Base-by-base conservation (phyloP, 1,140 invertebrate species). In the Tachypleus tridentatus region DNA sequence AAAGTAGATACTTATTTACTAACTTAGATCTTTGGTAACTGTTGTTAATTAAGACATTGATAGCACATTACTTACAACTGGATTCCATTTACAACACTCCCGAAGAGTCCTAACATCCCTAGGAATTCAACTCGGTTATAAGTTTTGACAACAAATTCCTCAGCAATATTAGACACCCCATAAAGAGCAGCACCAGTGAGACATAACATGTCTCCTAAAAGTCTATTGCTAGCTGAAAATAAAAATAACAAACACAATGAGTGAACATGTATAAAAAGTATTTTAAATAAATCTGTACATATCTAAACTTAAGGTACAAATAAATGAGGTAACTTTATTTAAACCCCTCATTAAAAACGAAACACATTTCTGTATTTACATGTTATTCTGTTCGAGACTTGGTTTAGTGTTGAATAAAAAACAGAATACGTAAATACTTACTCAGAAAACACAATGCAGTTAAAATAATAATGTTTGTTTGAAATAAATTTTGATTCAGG, bases 181-280 rank as follows among this genome's bases (percentile, higher is more conserved):
- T 89, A 91, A 1, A 93, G 77, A 8, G 87, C 80, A 2, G 89
- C 87, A 11, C 89, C 89, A n/a, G 80, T 82, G 4, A 93, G 78
- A 73, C 88, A 89, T 5, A 93, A 77, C 82, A 93, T 85, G 74
- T 93, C 90, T 29, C 91, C 91, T 3, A 91, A 82, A 9, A 90
- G 77, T 68, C 86, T 84, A 75, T 89, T 87, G 74, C 84, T 85
- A 50, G 86, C 88, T 29, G 29, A 29, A 29, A 29, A 29, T 29
- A 29, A 29, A 2, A 29, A 29, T 89, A 74, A 57, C 81, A 79
- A 64, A 67, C 61, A 71, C 69, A 68, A 62, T 64, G 68, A 64
- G 6, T 63, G 50, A 2, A 10, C 29, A 29, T 29, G 29, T 29
- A 29, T 29, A 29, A 29, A 29, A 29, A 29, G 29, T 29, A 29